Conservation (phyloP, 2,113 vertebrate genomes). For the Oncorhynchus kisutch region DNA sequence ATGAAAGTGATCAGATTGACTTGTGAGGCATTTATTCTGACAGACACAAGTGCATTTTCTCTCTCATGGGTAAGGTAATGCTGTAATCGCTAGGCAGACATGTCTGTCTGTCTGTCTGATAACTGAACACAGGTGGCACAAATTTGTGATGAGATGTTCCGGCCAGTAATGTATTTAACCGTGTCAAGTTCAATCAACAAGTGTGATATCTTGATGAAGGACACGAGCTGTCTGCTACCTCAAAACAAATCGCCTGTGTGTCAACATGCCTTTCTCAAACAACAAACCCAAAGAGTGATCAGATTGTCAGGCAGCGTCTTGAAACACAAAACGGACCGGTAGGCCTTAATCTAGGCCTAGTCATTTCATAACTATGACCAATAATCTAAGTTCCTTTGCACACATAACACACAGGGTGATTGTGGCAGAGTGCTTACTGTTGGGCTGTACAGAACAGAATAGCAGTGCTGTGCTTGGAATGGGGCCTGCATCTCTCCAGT, state of each 20-base stretch:
- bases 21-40: constrained; percentile 5
- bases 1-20: constrained; percentile 57
- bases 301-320: too few relatives aligned
- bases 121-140: background rate
- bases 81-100: background rate
- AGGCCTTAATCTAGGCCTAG: too few relatives aligned
- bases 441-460: background rate
- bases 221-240: background rate
- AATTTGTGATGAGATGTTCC: background rate
- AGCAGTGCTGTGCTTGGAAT: constrained; percentile 30
- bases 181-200: background rate
- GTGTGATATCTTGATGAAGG: background rate
- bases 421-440: background rate
- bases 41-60: background rate
- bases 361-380: background rate
- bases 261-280: too few relatives aligned
- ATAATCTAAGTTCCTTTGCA: background rate
- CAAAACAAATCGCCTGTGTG: too few relatives aligned
- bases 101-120: background rate
- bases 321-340: too few relatives aligned
- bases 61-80: background rate
- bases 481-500: constrained; percentile 28
- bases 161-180: background rate
- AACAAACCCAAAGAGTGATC: too few relatives aligned
- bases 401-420: background rate